phyloP scores from a whole-genome alignment of 2,888 invertebrate genomes.

The Campaea margaritaria region DNA sequence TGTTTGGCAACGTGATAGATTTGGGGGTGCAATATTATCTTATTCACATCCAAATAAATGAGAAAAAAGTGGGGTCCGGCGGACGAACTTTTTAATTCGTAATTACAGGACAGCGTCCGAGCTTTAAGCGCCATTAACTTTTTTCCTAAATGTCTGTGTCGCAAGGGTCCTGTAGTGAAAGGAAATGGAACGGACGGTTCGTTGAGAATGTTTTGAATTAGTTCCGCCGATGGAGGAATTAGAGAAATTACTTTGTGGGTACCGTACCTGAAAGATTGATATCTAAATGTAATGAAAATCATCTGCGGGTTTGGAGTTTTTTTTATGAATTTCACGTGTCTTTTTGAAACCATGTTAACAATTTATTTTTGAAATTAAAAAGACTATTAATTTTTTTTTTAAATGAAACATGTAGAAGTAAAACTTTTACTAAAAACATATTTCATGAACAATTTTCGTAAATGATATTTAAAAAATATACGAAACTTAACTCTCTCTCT shows the following conservation, averaged over 20 bases:
- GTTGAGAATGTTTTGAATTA: conserved; percentile 70
- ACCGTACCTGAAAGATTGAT: neutral
- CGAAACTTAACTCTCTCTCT: too few relatives aligned
- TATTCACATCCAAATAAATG: conserved; percentile 79
- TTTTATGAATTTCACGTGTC: too few relatives aligned
- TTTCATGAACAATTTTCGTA: too few relatives aligned
- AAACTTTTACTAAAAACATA: too few relatives aligned
- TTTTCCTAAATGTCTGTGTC: conserved; percentile 78
- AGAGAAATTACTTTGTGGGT: conserved; percentile 38
- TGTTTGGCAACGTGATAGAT: conserved; percentile 47
- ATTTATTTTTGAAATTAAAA: too few relatives aligned
- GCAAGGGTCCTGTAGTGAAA: conserved; percentile 65
- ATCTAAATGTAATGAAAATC: too few relatives aligned
- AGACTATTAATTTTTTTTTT: too few relatives aligned
- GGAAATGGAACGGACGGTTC: conserved; percentile 68
- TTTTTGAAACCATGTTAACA: too few relatives aligned
- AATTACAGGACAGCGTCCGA: conserved; percentile 83
- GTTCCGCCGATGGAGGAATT: conserved; percentile 53
- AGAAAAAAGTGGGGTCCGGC: conserved; percentile 80
- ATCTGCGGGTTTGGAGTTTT: too few relatives aligned
- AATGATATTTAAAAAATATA: too few relatives aligned
- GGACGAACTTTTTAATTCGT: conserved; percentile 84
- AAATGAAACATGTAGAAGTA: too few relatives aligned
- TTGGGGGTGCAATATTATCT: conserved; percentile 80
- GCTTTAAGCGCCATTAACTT: conserved; percentile 84